Base-by-base conservation (phyloP, 2,797 vertebrate species). In the Acropternis orthonyx region DNA sequence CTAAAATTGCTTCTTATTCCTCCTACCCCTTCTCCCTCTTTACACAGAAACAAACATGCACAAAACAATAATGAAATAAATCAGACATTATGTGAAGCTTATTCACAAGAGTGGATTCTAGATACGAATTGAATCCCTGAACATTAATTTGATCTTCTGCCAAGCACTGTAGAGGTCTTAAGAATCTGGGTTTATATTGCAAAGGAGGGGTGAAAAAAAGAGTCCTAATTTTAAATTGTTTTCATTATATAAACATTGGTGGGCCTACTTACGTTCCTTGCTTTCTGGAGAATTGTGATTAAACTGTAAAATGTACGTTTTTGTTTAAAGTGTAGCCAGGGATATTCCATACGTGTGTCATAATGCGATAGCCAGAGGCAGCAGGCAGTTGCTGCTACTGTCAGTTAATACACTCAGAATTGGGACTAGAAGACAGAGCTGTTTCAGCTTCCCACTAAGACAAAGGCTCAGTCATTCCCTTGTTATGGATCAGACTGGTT, bases 1-100 rank as follows among this genome's bases (percentile, higher is more conserved):
- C 34, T 86, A 80, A 73, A 80, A 92, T 77, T 77, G 41, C 85
- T 68, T 79, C 69, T 62, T 75, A 81, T 78, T 81, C 46, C 41
- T 83, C 55, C 67, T 63, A n/a, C 26, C 54, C 69, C 49, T 80
- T 81, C 77, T 91, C 93, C 28, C 52, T 85, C 76, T 93, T 96
- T 72, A 80, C 32, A 43, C 58, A 65, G 71, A 88, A 92, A 76
- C 59, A 91, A 93, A 83, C 55, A 87, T 26, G 15, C 66, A 71
- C 69, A 73, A 61, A 95, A 86, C 79, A 85, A 59, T 76, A 87
- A 58, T 77, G 69, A 87, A 93, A 89, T 87, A 96, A 97, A 96
- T 89, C 91, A 95, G 74, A 80, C 69, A 93, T 95, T 92, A 85
- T 65, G 54, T 81, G 90, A 84, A 80, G 65, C 65, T 91, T 77